Evolutionary conservation across 2,888 invertebrate species (phyloP).

Genomic region (Xestia ashworthii): DNA sequence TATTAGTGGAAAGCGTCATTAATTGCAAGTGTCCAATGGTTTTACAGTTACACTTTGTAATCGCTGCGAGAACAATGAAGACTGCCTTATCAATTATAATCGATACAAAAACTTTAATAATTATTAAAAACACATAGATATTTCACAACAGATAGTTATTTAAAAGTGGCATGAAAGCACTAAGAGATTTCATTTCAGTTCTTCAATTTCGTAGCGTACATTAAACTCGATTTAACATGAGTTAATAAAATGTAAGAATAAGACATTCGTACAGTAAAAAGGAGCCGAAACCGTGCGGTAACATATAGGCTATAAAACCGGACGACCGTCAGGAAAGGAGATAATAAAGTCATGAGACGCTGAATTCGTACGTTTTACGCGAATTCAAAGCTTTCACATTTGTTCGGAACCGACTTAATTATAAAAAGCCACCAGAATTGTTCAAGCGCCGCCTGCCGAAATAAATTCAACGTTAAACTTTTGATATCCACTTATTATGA

Average conservation of each 20-base stretch:
- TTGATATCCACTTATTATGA: slow-evolving; percentile 11
- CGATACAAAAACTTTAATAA: slow-evolving; percentile 7
- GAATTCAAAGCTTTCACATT: slow-evolving; percentile 59
- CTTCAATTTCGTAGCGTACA: slow-evolving; percentile 34
- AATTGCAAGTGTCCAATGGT: slow-evolving; percentile 47
- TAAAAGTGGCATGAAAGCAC: neutral
- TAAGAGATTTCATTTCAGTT: slow-evolving; percentile 26
- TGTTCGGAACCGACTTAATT: slow-evolving; percentile 45
- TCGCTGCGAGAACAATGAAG: slow-evolving; percentile 32
- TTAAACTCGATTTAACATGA: slow-evolving; percentile 47
- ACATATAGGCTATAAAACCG: slow-evolving; percentile 59
- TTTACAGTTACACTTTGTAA: slow-evolving; percentile 39
- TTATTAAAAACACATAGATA: slow-evolving; percentile 28
- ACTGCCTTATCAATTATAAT: slow-evolving; percentile 28
- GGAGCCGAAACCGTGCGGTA: slow-evolving; percentile 55
- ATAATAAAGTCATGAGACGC: slow-evolving; percentile 60
- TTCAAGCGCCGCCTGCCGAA: slow-evolving; percentile 5
- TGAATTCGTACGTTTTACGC: slow-evolving; percentile 52
- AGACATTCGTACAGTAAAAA: slow-evolving; percentile 51
- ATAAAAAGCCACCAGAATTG: slow-evolving; percentile 35
- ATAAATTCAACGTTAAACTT: slow-evolving; percentile 14
- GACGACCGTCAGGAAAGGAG: slow-evolving; percentile 59
- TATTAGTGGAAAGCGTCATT: slow-evolving; percentile 61
- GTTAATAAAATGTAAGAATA: slow-evolving; percentile 51
- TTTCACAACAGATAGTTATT: slow-evolving; percentile 12